Evolutionary conservation across 2,113 vertebrate genomes (phyloP).

Genomic region (Salvator merianae): DNA sequence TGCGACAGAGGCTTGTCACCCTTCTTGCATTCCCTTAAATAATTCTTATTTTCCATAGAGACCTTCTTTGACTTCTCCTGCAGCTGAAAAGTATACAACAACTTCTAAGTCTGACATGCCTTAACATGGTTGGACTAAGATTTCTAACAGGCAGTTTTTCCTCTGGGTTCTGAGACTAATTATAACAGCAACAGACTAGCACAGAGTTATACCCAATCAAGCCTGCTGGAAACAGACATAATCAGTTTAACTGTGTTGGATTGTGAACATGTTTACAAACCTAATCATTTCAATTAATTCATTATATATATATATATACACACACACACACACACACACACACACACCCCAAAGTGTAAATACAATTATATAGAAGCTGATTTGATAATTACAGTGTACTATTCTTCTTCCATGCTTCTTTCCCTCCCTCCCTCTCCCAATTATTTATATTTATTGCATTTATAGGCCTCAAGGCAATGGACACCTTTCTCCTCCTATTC

Average conservation of each 20-base stretch:
- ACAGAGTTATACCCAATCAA: background rate
- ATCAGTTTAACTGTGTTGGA: background rate
- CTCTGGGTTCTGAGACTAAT: background rate
- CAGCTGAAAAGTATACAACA: background rate
- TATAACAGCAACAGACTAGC: background rate
- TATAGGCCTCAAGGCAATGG: too few species aligned
- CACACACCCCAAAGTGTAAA: background rate
- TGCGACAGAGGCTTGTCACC: background rate
- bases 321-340: too few species aligned
- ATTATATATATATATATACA: background rate
- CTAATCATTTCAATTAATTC: background rate
- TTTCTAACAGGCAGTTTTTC: background rate
- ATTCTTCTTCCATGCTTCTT: too few species aligned
- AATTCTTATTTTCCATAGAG: too few species aligned
- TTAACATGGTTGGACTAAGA: background rate
- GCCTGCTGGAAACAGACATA: background rate
- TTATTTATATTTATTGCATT: background rate
- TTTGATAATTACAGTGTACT: background rate
- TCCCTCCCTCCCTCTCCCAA: background rate
- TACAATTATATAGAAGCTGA: background rate
- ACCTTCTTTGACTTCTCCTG: background rate
- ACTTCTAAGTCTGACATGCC: background rate
- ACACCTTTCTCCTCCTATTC: too few species aligned
- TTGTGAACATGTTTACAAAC: background rate
- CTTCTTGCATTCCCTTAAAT: too few species aligned